phyloP scores from a whole-genome alignment of 2,113 vertebrate genomes.

The Chaenocephalus aceratus region DNA sequence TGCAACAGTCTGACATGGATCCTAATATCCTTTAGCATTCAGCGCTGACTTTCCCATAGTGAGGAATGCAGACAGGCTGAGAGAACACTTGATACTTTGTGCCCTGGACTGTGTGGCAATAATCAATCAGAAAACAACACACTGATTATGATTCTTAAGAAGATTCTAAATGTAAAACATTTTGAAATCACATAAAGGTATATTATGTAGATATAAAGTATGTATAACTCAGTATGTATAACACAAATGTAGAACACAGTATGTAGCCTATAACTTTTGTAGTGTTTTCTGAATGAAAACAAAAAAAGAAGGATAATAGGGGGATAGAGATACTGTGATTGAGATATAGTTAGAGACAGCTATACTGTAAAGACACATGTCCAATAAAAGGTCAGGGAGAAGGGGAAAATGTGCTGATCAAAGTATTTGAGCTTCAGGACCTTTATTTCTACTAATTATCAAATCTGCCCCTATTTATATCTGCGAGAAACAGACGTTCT shows the following conservation, averaged over 20 bases:
- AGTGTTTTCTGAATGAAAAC: constrained; percentile 34
- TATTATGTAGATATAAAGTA: constrained; percentile 5
- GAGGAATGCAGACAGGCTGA: constrained; percentile 68
- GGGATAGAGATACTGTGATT: constrained; percentile 14
- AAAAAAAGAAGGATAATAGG: constrained; percentile 16
- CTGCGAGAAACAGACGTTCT: constrained; percentile 72
- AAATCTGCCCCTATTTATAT: constrained; percentile 84
- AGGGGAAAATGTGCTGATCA: constrained; percentile 72
- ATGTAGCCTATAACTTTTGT: constrained; percentile 2
- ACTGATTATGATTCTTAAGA: constrained; percentile 41
- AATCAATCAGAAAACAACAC: constrained; percentile 66
- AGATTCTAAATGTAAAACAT: constrained; percentile 32
- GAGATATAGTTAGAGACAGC: constrained; percentile 15
- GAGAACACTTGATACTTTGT: constrained; percentile 64
- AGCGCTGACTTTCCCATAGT: constrained; percentile 67
- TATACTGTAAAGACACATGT: constrained; percentile 43
- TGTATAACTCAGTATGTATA: not conserved
- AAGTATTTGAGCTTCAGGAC: constrained; percentile 73
- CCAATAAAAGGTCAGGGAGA: constrained; percentile 74
- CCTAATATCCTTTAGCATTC: constrained; percentile 59
- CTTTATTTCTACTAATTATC: constrained; percentile 82
- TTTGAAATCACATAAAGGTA: constrained; percentile 28
- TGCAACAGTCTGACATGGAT: constrained; percentile 61
- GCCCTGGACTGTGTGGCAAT: constrained; percentile 47
- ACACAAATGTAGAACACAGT: constrained; percentile 1